These are phyloP conservation scores for Eumeta japonica DNA, from an alignment of 1,140 invertebrate genomes.

Conservation along the genomic window DNA sequence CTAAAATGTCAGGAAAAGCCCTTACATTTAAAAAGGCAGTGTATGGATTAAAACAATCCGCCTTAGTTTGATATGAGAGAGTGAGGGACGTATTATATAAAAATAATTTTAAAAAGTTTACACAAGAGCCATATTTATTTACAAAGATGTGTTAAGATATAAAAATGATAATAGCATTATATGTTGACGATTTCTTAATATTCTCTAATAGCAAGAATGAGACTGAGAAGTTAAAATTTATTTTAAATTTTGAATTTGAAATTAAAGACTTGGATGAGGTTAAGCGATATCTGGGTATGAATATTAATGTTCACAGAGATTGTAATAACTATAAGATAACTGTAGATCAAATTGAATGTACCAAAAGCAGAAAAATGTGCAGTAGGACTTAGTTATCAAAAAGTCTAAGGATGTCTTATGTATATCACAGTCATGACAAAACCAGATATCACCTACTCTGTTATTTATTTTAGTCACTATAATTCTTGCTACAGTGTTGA, in stretches of 20 bases:
- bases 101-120: slow-evolving; percentile 14
- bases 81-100: slow-evolving; percentile 13
- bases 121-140: slow-evolving; percentile 21
- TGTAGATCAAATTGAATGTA: slow-evolving; percentile 1
- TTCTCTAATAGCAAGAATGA: slow-evolving; percentile 1
- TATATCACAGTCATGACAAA: slow-evolving; percentile 40
- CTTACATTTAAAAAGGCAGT: slow-evolving; percentile 14
- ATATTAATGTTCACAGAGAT: not conserved
- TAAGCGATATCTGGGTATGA: not conserved
- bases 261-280: no score
- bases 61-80: slow-evolving; percentile 13
- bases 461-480: slow-evolving; percentile 18
- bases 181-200: slow-evolving; percentile 1
- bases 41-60: slow-evolving; percentile 19
- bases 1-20: slow-evolving; percentile 22
- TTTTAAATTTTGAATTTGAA: no score
- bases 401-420: slow-evolving; percentile 42
- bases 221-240: no score
- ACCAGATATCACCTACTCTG: slow-evolving; percentile 46
- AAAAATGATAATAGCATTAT: not conserved
- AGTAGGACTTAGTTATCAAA: slow-evolving; percentile 22
- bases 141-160: slow-evolving; percentile 7
- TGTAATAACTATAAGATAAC: slow-evolving; percentile 1
- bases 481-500: slow-evolving; percentile 4
- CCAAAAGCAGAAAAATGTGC: not conserved